phyloP scores from a whole-genome alignment of 2,888 invertebrate genomes.

The Exocentrus adspersus region DNA sequence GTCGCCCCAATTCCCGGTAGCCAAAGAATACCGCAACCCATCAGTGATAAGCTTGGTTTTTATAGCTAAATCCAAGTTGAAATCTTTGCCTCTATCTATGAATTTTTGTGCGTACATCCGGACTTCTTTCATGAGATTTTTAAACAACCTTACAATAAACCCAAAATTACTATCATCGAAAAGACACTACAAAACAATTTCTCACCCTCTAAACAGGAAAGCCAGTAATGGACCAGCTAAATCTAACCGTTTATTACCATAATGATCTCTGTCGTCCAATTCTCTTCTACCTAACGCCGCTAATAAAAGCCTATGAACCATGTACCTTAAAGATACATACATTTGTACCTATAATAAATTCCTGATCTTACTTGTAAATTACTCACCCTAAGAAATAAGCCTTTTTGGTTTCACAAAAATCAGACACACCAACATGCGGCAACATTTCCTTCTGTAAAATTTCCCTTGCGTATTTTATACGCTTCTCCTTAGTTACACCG shows the following conservation, averaged over 20 bases:
- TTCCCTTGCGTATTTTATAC: conserved; percentile 99
- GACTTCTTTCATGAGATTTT: conserved; percentile 96
- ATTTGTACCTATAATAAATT: background rate
- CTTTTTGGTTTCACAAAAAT: conserved; percentile 99
- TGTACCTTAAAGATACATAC: background rate
- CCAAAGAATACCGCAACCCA: conserved; percentile 96
- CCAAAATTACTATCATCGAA: too few relatives aligned
- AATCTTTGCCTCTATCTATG: conserved; percentile 98
- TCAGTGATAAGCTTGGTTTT: conserved; percentile 99
- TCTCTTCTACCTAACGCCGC: conserved; percentile 74
- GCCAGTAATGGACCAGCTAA: conserved; percentile 97
- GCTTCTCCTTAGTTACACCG: conserved; percentile 98
- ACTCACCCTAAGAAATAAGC: conserved; percentile 91
- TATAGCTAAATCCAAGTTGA: conserved; percentile 95
- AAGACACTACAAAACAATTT: background rate
- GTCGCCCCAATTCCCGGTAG: conserved; percentile 99
- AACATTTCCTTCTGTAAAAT: conserved; percentile 99
- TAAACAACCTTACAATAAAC: conserved; percentile 75
- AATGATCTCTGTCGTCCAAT: conserved; percentile 57
- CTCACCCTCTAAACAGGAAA: conserved; percentile 90
- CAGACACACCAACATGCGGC: conserved; percentile 98
- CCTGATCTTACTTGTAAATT: background rate
- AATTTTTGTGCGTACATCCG: conserved; percentile 99
- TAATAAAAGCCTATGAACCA: conserved; percentile 83
- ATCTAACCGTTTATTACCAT: conserved; percentile 90